Conservation (phyloP, 2,888 invertebrate genomes). For the Limnephilus rhombicus region DNA sequence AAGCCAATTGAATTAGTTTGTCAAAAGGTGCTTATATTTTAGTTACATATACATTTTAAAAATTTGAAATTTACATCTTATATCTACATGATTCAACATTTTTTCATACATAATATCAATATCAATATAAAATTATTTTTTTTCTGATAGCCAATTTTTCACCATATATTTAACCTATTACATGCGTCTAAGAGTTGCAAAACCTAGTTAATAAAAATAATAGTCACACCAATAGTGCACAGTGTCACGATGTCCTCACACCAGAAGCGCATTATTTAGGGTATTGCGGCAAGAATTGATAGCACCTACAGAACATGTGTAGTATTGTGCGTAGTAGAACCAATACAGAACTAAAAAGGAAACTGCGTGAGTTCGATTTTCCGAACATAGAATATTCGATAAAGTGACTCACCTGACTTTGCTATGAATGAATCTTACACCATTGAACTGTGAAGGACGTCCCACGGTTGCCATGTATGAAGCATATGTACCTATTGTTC, state of each 20-base stretch:
- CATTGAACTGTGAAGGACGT: neutral
- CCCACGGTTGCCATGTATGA: neutral
- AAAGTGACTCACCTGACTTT: neutral
- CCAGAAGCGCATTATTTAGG: neutral
- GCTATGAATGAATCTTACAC: neutral
- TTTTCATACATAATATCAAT: too few relatives aligned
- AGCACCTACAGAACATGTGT: neutral
- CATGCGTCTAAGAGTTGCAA: neutral
- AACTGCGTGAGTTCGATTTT: neutral
- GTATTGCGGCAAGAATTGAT: neutral
- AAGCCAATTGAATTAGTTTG: too few relatives aligned
- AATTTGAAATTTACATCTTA: too few relatives aligned
- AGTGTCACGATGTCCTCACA: neutral
- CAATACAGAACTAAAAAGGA: neutral
- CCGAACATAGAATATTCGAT: neutral
- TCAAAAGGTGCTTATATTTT: too few relatives aligned
- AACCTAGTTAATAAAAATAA: neutral
- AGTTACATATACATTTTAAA: too few relatives aligned
- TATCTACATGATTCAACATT: too few relatives aligned
- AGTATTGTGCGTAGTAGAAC: neutral
- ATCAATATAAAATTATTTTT: too few relatives aligned
- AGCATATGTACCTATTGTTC: too few relatives aligned
- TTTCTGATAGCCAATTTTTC: too few relatives aligned
- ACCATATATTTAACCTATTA: too few relatives aligned
- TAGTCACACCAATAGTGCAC: too few relatives aligned